Base-by-base conservation (phyloP, 2,797 vertebrate species). In the Mormyrus proboscirostris region DNA sequence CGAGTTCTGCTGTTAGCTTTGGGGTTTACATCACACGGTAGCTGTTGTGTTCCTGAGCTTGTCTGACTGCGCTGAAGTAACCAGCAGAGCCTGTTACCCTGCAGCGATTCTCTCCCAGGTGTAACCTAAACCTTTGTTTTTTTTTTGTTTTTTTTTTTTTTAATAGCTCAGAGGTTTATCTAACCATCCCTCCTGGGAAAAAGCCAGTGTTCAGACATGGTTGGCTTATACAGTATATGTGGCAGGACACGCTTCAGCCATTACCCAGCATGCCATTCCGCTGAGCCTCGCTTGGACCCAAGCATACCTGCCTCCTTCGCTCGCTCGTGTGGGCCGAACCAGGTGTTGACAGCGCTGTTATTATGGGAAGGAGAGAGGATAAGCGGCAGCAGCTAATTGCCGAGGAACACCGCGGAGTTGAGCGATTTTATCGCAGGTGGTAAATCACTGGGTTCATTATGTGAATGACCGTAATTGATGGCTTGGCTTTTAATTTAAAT, bases 401-500 rank as follows among this genome's bases (percentile, higher is more conserved):
- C 53, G 41, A 22, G 90, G 89, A 59, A 49, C 85, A 38, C 51
- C 14, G 53, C 85, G 14, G 53, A 87, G 88, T 79, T 86, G 87
- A 84, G 65, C 19, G 14, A 41, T 86, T 38, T 86, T 89, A 76
- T 65, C 83, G 83, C 59, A 49, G 29, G 57, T 25, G 79, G 91
- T 92, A 90, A 89, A 90, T 90, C 87, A 79, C 73, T 51, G 65
- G 47, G 73, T 49, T 89, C 38, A 33, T 90, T 89, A 89, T 89
- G 51, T 25, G 86, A 87, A 55, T 89, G 86, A 88, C 53, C 83
- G 86, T 89, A 91, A 90, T 91, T 91, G 69, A 91, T 90, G 89
- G 79, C 38, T 89, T 49, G 44, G 59, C 86, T 90, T 76, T 91
- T 92, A n/a, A 90, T 92, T 89, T 90, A 86, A 90, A 88, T 90